phyloP scores from a whole-genome alignment of 2,888 invertebrate species.

The Tuberolachnus salignus region DNA sequence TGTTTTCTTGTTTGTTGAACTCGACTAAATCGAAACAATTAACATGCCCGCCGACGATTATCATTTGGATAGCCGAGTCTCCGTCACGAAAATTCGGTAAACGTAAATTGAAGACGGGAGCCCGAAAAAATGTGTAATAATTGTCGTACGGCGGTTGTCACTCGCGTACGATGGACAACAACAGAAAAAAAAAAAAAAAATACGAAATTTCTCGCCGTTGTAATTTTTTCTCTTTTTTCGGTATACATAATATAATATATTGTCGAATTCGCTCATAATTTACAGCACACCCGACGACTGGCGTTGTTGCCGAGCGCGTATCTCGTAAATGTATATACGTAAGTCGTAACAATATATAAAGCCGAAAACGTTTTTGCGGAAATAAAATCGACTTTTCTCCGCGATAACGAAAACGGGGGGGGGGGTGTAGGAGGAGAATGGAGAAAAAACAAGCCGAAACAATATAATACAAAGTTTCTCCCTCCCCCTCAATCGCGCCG shows the following conservation, averaged over 20 bases:
- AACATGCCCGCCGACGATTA: too few relatives aligned
- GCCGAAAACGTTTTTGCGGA: slow-evolving; percentile 5
- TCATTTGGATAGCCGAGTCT: too few relatives aligned
- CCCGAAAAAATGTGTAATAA: too few relatives aligned
- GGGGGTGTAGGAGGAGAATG: too few relatives aligned
- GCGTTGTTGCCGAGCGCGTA: not conserved
- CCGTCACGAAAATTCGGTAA: too few relatives aligned
- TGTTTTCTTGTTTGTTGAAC: too few relatives aligned
- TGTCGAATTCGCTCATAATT: slow-evolving; percentile 10
- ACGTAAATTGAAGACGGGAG: too few relatives aligned
- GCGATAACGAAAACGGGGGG: not conserved
- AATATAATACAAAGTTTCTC: slow-evolving; percentile 7
- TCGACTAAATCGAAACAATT: too few relatives aligned
- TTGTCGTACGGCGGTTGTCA: not conserved
- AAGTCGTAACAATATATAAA: not conserved
- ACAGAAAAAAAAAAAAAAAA: slow-evolving; percentile 9
- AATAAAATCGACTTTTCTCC: slow-evolving; percentile 7
- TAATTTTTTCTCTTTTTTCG: not conserved
- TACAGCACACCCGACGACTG: not conserved
- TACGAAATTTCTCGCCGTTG: not conserved
- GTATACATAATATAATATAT: not conserved
- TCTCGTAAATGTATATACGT: not conserved
- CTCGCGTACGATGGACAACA: too few relatives aligned
- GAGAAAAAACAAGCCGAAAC: not conserved
- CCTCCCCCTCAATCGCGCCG: too few relatives aligned